phyloP scores from a whole-genome alignment of 2,888 invertebrate genomes.

The Odontocerum albicorne region DNA sequence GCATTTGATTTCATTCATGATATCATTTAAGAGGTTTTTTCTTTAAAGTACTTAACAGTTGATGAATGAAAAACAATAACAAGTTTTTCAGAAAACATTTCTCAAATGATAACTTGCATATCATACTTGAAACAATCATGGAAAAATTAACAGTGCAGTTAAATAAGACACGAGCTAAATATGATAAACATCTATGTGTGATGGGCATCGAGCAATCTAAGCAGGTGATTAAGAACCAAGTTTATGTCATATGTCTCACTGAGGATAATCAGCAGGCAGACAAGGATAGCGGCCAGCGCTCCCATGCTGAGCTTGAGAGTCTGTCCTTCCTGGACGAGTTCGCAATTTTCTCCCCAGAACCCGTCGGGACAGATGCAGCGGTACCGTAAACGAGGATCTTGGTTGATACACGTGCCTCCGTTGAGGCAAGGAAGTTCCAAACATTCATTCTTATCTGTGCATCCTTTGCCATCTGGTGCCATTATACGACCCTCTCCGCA shows the following conservation, averaged over 20 bases:
- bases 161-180: not conserved
- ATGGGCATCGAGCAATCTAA: slow-evolving; percentile 3
- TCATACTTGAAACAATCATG: not conserved
- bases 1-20: too few species aligned
- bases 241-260: too few species aligned
- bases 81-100: too few species aligned
- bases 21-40: too few species aligned
- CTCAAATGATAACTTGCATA: too few species aligned
- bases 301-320: slow-evolving; percentile 95
- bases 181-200: too few species aligned
- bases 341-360: slow-evolving; percentile 94
- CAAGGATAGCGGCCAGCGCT: slow-evolving; percentile 94
- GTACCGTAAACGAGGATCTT: slow-evolving; percentile 82
- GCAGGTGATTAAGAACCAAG: not conserved
- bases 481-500: slow-evolving; percentile 93
- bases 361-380: slow-evolving; percentile 91
- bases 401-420: slow-evolving; percentile 90
- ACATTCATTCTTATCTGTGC: slow-evolving; percentile 95
- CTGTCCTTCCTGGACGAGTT: slow-evolving; percentile 90
- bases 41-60: too few species aligned
- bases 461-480: slow-evolving; percentile 88
- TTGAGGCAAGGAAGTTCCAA: slow-evolving; percentile 91
- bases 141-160: not conserved
- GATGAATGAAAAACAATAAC: too few species aligned
- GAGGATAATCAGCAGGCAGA: slow-evolving; percentile 94